A percentile compares a stretch with the other conserved stretches of the same genome.
These are phyloP conservation scores for Zingel zingel DNA, from an alignment of 2,113 vertebrate genomes.

Conservation along the genomic window DNA sequence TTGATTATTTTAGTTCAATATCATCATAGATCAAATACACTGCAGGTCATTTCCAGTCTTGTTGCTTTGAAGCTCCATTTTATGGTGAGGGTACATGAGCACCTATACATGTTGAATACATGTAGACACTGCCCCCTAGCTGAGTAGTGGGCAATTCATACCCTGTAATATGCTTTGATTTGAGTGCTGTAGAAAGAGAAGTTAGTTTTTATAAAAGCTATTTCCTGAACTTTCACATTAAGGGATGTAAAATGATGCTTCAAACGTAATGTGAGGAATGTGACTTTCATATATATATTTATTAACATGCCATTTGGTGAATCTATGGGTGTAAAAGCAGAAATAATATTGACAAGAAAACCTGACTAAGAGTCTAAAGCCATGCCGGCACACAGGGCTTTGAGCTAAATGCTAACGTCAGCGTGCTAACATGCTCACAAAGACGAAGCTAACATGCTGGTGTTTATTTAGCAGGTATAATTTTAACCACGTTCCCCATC, in stretches of 20 bases:
- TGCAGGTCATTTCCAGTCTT: background rate
- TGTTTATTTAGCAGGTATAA: background rate
- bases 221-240: background rate
- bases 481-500: background rate
- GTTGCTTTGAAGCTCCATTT: slow-evolving; percentile 31
- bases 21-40: background rate
- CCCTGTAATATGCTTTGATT: background rate
- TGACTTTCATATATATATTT: background rate
- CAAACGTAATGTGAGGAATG: background rate
- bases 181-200: background rate
- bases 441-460: background rate
- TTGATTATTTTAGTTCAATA: background rate
- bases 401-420: background rate
- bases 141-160: slow-evolving; percentile 10
- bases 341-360: background rate
- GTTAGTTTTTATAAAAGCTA: background rate
- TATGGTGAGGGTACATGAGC: slow-evolving; percentile 5
- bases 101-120: slow-evolving; percentile 17
- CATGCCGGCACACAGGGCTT: background rate
- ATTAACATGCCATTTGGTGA: no score
- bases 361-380: background rate
- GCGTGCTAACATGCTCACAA: background rate
- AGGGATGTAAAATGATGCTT: background rate
- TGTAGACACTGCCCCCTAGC: slow-evolving; percentile 41
- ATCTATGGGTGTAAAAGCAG: background rate